Conservation (phyloP, 2,888 invertebrate genomes). For the Ophraella communa region DNA sequence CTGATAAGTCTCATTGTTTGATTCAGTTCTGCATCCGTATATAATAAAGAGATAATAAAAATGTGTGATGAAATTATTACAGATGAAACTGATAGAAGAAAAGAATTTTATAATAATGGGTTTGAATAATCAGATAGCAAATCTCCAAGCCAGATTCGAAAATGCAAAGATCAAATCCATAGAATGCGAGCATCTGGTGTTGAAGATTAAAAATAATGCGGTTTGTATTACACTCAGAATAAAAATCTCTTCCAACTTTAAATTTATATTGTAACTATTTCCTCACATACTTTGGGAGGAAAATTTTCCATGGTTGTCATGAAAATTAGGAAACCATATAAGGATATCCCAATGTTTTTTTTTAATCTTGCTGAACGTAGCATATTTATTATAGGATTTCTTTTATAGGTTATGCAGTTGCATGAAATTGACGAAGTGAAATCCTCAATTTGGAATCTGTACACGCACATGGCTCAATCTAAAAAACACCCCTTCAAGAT, state of each 20-base stretch:
- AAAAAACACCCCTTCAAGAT: constrained; percentile 59
- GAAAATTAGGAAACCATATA: too few relatives aligned
- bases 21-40: too few relatives aligned
- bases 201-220: constrained; percentile 66
- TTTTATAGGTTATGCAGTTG: constrained; percentile 37
- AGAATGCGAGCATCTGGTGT: constrained; percentile 68
- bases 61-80: constrained; percentile 25
- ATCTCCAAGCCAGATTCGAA: constrained; percentile 67
- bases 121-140: constrained; percentile 68
- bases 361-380: too few relatives aligned
- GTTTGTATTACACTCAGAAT: constrained; percentile 51
- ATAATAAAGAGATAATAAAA: too few relatives aligned
- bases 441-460: constrained; percentile 68
- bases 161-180: constrained; percentile 65
- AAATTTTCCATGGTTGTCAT: too few relatives aligned
- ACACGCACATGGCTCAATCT: constrained; percentile 68
- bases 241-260: too few relatives aligned
- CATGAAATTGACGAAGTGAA: constrained; percentile 62
- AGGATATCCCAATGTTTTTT: too few relatives aligned
- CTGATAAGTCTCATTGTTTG: too few relatives aligned
- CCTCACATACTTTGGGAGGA: too few relatives aligned
- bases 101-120: constrained; percentile 70
- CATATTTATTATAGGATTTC: too few relatives aligned
- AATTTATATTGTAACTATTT: too few relatives aligned
- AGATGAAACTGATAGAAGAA: constrained; percentile 65